Percentiles rank a stretch among this genome's conserved stretches.
phyloP scores from a whole-genome alignment of 2,797 vertebrate genomes.

The Emys orbicularis region DNA sequence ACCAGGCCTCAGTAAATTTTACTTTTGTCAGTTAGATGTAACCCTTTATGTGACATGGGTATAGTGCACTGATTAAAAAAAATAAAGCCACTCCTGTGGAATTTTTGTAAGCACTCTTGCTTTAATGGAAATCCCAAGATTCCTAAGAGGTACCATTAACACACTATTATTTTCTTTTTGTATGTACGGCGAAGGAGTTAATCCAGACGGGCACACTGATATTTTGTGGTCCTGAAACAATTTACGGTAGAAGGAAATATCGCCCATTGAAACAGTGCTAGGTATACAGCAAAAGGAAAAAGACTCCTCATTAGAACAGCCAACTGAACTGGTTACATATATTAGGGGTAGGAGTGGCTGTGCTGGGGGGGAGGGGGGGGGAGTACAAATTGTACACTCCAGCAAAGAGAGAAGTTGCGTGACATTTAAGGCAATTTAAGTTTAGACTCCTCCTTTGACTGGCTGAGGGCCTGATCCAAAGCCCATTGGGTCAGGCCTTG shows the following conservation, averaged over 20 bases:
- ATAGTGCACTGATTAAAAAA: neutral
- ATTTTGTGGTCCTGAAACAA: neutral
- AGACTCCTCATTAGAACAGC: neutral
- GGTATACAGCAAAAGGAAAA: neutral
- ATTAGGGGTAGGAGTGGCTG: neutral
- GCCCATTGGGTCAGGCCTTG: neutral
- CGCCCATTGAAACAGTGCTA: neutral
- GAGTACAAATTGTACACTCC: neutral
- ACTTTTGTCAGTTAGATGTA: too few relatives aligned
- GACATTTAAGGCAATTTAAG: neutral
- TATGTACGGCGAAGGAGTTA: neutral
- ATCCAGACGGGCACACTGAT: constrained; percentile 6
- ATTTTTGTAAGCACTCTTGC: neutral
- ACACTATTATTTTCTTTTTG: neutral
- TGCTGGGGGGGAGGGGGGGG: neutral
- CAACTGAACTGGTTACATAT: neutral
- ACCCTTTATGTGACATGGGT: neutral
- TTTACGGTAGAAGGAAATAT: neutral
- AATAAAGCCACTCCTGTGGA: neutral
- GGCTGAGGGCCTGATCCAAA: fast-evolving
- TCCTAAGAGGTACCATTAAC: too few relatives aligned
- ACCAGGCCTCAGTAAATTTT: too few relatives aligned
- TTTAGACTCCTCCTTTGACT: neutral
- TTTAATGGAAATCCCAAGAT: neutral
- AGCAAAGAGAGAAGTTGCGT: neutral